These are phyloP conservation scores for Procapra przewalskii DNA, from an alignment of 2,113 vertebrate genomes.

Conservation along the genomic window DNA sequence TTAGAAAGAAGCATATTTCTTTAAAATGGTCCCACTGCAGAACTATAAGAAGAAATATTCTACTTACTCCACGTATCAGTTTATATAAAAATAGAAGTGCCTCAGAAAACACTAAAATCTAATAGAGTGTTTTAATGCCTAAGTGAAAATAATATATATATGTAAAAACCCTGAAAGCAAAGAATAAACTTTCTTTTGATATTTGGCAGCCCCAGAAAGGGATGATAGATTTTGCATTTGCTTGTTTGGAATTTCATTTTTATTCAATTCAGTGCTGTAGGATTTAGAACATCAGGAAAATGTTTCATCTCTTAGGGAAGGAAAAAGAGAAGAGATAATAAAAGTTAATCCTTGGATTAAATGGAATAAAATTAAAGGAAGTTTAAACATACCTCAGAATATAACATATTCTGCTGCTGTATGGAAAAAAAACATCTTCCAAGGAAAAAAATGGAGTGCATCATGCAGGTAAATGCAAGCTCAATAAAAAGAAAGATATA, in stretches of 20 bases:
- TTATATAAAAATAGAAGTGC: slow-evolving; percentile 26
- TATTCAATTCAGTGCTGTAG: slow-evolving; percentile 28
- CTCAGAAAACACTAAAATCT: slow-evolving; percentile 39
- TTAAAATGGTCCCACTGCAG: neutral
- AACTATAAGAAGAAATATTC: slow-evolving; percentile 6
- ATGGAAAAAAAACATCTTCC: neutral
- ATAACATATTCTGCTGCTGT: neutral
- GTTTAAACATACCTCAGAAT: slow-evolving; percentile 19
- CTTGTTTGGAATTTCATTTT: slow-evolving; percentile 41
- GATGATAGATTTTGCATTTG: slow-evolving; percentile 1
- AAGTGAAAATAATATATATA: slow-evolving; percentile 41
- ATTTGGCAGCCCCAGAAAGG: neutral
- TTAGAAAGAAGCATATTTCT: neutral
- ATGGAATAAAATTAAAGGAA: slow-evolving; percentile 42
- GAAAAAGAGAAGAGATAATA: slow-evolving; percentile 33
- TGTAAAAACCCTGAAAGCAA: slow-evolving; percentile 36
- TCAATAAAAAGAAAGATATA: slow-evolving; percentile 53
- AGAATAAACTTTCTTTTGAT: slow-evolving; percentile 38
- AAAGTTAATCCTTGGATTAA: slow-evolving; percentile 52
- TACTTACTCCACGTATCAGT: neutral
- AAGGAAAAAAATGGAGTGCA: neutral
- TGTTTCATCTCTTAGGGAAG: neutral
- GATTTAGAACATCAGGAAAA: slow-evolving; percentile 53
- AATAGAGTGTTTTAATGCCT: slow-evolving; percentile 33
- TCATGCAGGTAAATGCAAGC: slow-evolving; percentile 50